Evolutionary conservation across 2,113 vertebrate genomes (phyloP).

Genomic region (Boleophthalmus pectinirostris): DNA sequence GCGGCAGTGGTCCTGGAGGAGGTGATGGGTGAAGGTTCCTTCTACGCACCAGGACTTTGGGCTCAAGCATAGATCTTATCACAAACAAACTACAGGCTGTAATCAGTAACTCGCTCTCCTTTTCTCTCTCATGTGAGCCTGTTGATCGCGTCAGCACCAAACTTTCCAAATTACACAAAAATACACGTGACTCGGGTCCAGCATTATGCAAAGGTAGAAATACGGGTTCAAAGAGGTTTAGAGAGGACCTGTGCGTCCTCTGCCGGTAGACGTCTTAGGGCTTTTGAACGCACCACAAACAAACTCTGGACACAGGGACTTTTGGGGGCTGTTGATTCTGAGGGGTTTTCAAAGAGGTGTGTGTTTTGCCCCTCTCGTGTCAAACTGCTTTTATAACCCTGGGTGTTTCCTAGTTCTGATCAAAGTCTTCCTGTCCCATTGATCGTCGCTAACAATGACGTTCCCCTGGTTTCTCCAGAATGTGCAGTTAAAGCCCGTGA

Average conservation of each 20-base stretch:
- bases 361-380: conserved; percentile 43
- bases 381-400: conserved; percentile 36
- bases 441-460: conserved; percentile 60
- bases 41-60: conserved; percentile 68
- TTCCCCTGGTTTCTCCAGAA: conserved; percentile 3
- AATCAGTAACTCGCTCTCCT: conserved; percentile 65
- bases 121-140: conserved; percentile 27
- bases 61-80: conserved; percentile 60
- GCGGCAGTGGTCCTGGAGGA: conserved; percentile 18
- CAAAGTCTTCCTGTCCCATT: conserved; percentile 74
- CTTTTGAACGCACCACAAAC: conserved; percentile 62
- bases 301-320: conserved; percentile 52
- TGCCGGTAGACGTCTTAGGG: conserved; percentile 55
- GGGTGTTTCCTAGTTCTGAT: conserved; percentile 51
- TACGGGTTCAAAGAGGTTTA: conserved; percentile 7
- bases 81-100: conserved; percentile 53
- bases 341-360: conserved; percentile 52
- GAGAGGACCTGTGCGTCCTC: conserved; percentile 38
- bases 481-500: no score
- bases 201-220: conserved; percentile 5
- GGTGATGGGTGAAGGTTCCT: neutral
- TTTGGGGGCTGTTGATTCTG: conserved; percentile 47
- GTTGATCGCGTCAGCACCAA: conserved; percentile 63
- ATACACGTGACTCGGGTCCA: conserved; percentile 22
- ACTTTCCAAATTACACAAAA: neutral